These are phyloP conservation scores for Falco naumanni DNA, from an alignment of 2,797 vertebrate genomes.

Conservation along the genomic window DNA sequence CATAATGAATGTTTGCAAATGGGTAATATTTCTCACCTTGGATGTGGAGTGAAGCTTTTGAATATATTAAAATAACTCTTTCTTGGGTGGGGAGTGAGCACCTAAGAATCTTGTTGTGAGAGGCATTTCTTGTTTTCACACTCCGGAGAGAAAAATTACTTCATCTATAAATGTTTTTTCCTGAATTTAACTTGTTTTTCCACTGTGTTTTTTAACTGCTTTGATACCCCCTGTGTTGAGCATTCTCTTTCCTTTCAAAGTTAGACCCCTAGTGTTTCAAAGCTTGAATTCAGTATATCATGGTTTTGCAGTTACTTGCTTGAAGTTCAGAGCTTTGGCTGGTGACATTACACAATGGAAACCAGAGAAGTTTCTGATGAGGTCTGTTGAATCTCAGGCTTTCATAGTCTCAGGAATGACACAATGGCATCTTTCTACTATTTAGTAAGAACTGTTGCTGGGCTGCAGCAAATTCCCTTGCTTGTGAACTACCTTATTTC, in stretches of 20 bases:
- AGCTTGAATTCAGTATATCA: not conserved
- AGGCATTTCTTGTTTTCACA: not conserved
- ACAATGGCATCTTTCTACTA: not conserved
- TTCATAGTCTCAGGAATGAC: not conserved
- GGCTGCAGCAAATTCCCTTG: not conserved
- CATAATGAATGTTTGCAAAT: not conserved
- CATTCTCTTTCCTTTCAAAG: not conserved
- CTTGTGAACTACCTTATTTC: not conserved
- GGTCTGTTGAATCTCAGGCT: not conserved
- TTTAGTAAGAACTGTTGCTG: not conserved
- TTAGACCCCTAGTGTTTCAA: conserved; percentile 1
- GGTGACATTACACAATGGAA: not conserved
- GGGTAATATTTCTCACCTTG: not conserved
- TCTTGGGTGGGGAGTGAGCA: not conserved
- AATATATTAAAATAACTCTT: not conserved
- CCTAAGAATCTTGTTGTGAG: not conserved
- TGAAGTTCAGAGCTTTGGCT: not conserved
- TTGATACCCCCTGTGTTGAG: not conserved
- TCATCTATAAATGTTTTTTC: not conserved
- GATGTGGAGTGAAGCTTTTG: not conserved
- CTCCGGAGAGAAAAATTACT: not conserved
- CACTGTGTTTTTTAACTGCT: not conserved
- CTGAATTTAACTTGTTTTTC: not conserved
- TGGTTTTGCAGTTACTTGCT: not conserved
- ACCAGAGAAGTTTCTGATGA: not conserved